These are phyloP conservation scores for Patiria pectinifera DNA, from an alignment of 53 echinoderm and acorn worm genomes.

Conservation along the genomic window DNA sequence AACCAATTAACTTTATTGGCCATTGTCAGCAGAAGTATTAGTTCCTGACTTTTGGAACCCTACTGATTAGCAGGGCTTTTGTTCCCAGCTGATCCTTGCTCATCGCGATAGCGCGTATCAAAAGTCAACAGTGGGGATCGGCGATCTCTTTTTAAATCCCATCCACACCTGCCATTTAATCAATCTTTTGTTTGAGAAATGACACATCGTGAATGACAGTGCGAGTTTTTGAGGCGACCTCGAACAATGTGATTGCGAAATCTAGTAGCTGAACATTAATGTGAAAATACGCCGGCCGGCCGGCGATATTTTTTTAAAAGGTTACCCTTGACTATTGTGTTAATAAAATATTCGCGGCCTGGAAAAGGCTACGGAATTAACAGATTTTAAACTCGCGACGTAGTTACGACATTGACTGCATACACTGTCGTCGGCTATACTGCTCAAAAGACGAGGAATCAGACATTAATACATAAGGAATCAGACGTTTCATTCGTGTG, in stretches of 20 bases:
- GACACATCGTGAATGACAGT: constrained; percentile 3
- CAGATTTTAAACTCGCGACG: no score
- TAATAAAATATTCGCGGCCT: no score
- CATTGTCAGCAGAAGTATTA: constrained; percentile 21
- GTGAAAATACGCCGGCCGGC: background rate
- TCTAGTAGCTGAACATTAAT: background rate
- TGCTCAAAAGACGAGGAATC: no score
- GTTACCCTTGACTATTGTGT: no score
- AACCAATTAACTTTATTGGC: constrained; percentile 63
- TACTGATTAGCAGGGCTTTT: background rate
- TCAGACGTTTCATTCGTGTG: no score
- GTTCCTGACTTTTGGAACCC: constrained; percentile 29
- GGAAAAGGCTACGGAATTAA: background rate
- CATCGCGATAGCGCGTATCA: background rate
- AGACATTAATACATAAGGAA: no score
- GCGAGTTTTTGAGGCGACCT: background rate
- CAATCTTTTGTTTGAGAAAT: background rate
- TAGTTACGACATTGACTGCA: no score
- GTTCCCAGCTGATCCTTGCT: background rate
- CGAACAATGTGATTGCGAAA: background rate
- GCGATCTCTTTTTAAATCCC: background rate
- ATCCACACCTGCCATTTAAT: constrained; percentile 4
- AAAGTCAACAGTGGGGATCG: constrained; percentile 13
- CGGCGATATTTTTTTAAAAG: no score
- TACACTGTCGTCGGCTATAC: no score